Evolutionary conservation across 2,113 vertebrate genomes (phyloP).

Genomic region (Galbula dea): DNA sequence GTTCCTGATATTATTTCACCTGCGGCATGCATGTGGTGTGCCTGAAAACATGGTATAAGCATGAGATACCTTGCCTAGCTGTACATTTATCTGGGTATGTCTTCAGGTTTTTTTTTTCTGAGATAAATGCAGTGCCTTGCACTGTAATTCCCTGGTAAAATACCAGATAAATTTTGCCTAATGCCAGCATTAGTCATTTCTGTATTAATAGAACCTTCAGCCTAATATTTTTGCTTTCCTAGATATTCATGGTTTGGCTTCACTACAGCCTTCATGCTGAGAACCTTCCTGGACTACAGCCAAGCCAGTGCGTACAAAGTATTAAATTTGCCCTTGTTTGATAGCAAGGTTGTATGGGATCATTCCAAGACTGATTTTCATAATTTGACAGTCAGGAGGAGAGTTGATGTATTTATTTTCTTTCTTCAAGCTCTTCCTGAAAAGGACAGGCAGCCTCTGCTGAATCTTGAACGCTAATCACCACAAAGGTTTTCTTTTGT

Average conservation of each 20-base stretch:
- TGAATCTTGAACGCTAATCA: slow-evolving; percentile 1
- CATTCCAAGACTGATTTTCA: slow-evolving; percentile 60
- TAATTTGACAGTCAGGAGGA: slow-evolving; percentile 54
- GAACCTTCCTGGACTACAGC: slow-evolving; percentile 54
- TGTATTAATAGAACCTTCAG: not conserved
- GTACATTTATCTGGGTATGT: not conserved
- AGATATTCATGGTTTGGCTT: slow-evolving; percentile 25
- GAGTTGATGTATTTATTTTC: slow-evolving; percentile 57
- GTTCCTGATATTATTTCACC: not conserved
- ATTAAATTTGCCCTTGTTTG: slow-evolving; percentile 61
- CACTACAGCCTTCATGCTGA: slow-evolving; percentile 34
- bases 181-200: not conserved
- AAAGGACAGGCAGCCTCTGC: slow-evolving; percentile 25
- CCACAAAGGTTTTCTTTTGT: not conserved
- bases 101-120: not conserved
- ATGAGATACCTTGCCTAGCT: not conserved
- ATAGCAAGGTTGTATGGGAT: slow-evolving; percentile 38
- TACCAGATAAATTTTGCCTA: not conserved
- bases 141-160: slow-evolving; percentile 1
- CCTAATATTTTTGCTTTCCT: no score
- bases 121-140: not conserved
- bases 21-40: fast-evolving
- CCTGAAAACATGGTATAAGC: not conserved
- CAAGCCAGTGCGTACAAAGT: slow-evolving; percentile 45
- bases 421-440: not conserved